These are phyloP conservation scores for Plagodis dolabraria DNA, from an alignment of 2,888 invertebrate genomes.

Conservation along the genomic window DNA sequence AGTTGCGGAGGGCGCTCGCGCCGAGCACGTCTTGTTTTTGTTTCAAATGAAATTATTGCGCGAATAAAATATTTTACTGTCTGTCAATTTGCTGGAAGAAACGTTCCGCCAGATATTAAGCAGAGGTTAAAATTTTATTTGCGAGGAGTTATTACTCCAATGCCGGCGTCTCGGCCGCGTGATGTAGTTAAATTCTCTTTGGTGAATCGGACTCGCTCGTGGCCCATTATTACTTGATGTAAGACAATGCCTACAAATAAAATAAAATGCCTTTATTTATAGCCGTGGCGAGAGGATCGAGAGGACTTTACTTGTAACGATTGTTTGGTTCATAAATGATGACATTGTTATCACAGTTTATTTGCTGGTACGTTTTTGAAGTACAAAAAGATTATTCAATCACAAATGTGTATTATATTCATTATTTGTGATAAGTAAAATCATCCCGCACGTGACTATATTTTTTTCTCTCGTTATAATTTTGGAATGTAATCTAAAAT, in stretches of 20 bases:
- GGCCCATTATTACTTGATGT: constrained; percentile 68
- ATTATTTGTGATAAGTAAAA: too few species aligned
- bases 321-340: constrained; percentile 32
- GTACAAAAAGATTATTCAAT: too few species aligned
- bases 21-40: constrained; percentile 70
- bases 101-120: constrained; percentile 76
- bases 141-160: constrained; percentile 69
- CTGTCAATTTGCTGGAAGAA: constrained; percentile 80
- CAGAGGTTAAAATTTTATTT: constrained; percentile 84
- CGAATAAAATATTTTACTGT: constrained; percentile 83
- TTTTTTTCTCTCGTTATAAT: too few species aligned
- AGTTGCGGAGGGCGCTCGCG: constrained; percentile 61
- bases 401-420: too few species aligned
- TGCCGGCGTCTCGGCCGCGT: constrained; percentile 53
- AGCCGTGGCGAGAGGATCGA: constrained; percentile 48
- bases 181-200: constrained; percentile 62
- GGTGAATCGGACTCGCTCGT: constrained; percentile 59
- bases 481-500: too few species aligned
- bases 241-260: constrained; percentile 76
- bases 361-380: not conserved
- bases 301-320: constrained; percentile 43
- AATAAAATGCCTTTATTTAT: constrained; percentile 72
- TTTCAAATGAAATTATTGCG: constrained; percentile 81
- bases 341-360: constrained; percentile 1
- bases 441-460: too few species aligned